These are phyloP conservation scores for Melipona quadrifasciata DNA, from an alignment of 1,140 invertebrate genomes.

Conservation along the genomic window DNA sequence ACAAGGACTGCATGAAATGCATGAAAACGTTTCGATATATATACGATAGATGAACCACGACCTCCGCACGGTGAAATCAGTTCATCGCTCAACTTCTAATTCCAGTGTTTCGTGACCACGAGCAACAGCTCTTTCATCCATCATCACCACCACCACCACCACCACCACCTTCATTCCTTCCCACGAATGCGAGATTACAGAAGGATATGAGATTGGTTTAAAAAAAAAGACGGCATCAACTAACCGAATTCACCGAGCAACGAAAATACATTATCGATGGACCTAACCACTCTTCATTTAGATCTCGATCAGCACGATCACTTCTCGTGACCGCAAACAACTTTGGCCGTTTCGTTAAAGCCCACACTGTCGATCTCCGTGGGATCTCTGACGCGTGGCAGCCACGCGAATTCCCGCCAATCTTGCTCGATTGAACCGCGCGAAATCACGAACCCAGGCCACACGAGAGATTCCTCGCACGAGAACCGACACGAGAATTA, in stretches of 20 bases:
- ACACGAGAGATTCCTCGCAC: constrained; percentile 58
- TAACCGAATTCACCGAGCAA: neutral
- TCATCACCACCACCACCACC: neutral
- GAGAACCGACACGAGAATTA: constrained; percentile 71
- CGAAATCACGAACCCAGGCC: constrained; percentile 65
- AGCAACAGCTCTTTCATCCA: constrained; percentile 17
- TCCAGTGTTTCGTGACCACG: constrained; percentile 32
- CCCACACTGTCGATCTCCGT: neutral
- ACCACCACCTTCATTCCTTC: constrained; percentile 13
- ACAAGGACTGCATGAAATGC: neutral
- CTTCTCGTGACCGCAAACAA: constrained; percentile 55
- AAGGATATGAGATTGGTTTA: neutral
- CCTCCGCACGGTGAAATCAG: neutral
- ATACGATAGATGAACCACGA: neutral
- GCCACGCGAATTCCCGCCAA: constrained; percentile 59
- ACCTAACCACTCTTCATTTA: neutral
- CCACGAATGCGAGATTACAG: constrained; percentile 22
- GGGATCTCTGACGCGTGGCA: constrained; percentile 54
- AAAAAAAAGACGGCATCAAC: neutral
- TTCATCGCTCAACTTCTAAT: constrained; percentile 7
- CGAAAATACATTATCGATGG: neutral
- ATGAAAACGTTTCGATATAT: neutral
- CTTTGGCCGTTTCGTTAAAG: constrained; percentile 18
- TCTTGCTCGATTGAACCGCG: constrained; percentile 58
- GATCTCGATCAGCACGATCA: constrained; percentile 8